Evolutionary conservation across 2,113 vertebrate genomes (phyloP).

Genomic region (Alexandromys fortis): DNA sequence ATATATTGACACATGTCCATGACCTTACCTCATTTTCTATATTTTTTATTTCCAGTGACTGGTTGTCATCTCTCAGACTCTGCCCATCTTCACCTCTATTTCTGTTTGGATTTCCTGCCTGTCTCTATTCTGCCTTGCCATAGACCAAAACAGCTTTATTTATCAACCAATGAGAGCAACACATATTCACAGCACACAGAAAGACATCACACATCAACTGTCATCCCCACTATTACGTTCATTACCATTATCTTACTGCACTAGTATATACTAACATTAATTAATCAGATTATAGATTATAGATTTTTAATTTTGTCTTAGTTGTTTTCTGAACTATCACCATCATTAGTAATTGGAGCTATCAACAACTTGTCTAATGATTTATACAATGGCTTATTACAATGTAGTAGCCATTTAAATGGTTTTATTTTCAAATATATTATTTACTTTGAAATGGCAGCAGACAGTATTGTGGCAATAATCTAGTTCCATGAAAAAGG

Average conservation of each 20-base stretch:
- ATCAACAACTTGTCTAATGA: background rate
- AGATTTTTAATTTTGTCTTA: background rate
- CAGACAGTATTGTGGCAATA: background rate
- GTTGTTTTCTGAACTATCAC: background rate
- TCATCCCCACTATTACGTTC: background rate
- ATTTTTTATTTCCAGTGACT: too few relatives aligned
- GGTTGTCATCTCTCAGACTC: too few relatives aligned
- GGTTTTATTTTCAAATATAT: background rate
- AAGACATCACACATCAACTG: too few relatives aligned
- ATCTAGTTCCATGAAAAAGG: background rate
- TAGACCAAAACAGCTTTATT: too few relatives aligned
- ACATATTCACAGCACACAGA: too few relatives aligned
- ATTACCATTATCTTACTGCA: background rate
- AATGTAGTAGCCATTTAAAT: background rate
- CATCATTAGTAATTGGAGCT: background rate
- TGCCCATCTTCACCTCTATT: too few relatives aligned
- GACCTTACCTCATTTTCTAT: too few relatives aligned
- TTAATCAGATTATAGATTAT: background rate
- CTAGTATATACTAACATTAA: background rate
- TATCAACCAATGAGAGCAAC: too few relatives aligned
- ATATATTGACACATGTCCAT: too few relatives aligned
- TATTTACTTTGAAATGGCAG: conserved; percentile 40
- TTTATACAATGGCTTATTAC: background rate
- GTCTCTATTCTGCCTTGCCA: too few relatives aligned
- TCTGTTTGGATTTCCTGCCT: too few relatives aligned